Conservation (phyloP, 2,113 vertebrate species). For the Eulacestoma nigropectus region DNA sequence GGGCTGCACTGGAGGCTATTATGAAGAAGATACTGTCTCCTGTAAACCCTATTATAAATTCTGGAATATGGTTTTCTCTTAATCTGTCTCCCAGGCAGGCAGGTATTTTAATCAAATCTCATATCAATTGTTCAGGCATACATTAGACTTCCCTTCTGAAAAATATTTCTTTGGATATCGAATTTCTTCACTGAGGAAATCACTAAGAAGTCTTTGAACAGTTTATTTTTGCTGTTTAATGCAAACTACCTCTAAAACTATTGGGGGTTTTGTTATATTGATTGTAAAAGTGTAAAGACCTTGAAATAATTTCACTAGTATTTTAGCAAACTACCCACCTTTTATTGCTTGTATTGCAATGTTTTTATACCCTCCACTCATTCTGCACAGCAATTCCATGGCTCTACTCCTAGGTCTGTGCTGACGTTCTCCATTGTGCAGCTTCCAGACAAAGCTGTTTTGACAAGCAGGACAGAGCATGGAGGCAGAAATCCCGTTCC, state of each 20-base stretch:
- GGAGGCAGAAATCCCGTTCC: not conserved
- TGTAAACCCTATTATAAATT: not conserved
- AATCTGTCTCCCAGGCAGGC: not conserved
- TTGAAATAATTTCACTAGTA: not conserved
- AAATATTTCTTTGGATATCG: not conserved
- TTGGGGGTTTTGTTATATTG: not conserved
- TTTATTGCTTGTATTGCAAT: not conserved
- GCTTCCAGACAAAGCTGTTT: slow-evolving; percentile 20
- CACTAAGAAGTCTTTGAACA: not conserved
- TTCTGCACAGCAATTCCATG: not conserved
- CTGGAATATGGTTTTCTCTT: not conserved
- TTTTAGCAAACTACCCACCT: not conserved
- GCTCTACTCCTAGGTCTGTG: not conserved
- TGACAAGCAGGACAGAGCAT: not conserved
- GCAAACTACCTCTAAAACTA: not conserved
- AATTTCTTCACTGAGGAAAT: not conserved
- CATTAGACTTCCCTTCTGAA: not conserved
- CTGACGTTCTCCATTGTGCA: not conserved
- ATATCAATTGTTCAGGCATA: not conserved
- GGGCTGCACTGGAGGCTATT: not conserved
- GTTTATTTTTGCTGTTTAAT: not conserved
- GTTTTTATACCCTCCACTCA: not conserved
- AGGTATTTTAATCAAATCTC: not conserved
- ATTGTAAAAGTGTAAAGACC: not conserved
- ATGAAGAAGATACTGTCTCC: not conserved